These are phyloP conservation scores for Staurois parvus DNA, from an alignment of 2,797 vertebrate species.

Conservation along the genomic window DNA sequence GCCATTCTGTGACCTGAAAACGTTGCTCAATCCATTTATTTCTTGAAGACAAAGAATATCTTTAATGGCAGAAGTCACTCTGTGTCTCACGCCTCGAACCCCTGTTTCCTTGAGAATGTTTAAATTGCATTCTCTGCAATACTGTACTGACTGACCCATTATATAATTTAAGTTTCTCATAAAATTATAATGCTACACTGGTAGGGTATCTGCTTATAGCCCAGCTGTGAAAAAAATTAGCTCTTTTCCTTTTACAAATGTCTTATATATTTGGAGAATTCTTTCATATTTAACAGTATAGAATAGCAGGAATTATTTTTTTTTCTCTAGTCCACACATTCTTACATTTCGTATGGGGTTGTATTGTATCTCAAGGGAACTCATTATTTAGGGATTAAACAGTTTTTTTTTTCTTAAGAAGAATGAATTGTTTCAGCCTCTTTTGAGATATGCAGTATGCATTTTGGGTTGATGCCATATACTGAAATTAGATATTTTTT, in stretches of 20 bases:
- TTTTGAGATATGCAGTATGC: conserved; percentile 12
- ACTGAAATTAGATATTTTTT: conserved; percentile 19
- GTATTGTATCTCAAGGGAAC: conserved; percentile 20
- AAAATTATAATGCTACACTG: too few relatives aligned
- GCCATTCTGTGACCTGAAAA: too few relatives aligned
- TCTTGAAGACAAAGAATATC: too few relatives aligned
- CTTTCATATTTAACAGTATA: conserved; percentile 11
- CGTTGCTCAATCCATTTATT: too few relatives aligned
- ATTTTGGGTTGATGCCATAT: conserved; percentile 24
- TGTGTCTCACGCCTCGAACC: too few relatives aligned
- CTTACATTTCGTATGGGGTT: neutral
- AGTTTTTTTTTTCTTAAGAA: conserved; percentile 21
- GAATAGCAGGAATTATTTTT: neutral
- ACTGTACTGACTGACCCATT: too few relatives aligned
- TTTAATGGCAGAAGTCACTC: too few relatives aligned
- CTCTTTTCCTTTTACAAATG: neutral
- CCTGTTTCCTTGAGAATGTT: too few relatives aligned
- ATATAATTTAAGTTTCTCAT: too few relatives aligned
- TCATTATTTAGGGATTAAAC: conserved; percentile 49
- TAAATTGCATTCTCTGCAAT: too few relatives aligned
- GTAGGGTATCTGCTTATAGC: neutral
- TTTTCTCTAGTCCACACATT: neutral
- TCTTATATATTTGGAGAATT: neutral
- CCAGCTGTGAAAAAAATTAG: neutral
- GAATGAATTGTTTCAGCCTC: conserved; percentile 38